Evolutionary conservation across 2,888 invertebrate genomes (phyloP), one percentile per base, ranked within the genome.

Genomic region (Argynnis bischoffii): DNA sequence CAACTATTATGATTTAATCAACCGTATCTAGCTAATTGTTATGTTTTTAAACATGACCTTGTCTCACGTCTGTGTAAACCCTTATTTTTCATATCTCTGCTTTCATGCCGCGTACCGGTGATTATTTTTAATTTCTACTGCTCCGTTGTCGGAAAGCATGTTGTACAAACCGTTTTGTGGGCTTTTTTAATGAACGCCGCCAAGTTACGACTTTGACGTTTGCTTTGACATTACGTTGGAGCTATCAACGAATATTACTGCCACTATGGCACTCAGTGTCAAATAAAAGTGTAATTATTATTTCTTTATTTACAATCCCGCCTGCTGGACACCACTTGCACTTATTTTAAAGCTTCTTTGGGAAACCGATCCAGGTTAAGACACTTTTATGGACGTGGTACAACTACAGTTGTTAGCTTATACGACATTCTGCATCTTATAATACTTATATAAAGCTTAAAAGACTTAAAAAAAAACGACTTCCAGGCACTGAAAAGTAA

Each of bases 91-190:
- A 89, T 89, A 87, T 87, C 85, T 85, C 81, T 78, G 82, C 79
- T 84, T 84, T 82, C 86, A 83, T 81, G 79, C 79, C 80, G 77
- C 79, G 77, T 77, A 70, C 69, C 78, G 76, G 78, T 82, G 83
- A 89, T 91, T 87, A 89, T 80, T 89, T 90, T 90, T 89, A 89
- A 88, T 89, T 85, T 81, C 81, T 79, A 82, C 83, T 81, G 81
- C 85, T 82, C 81, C 78, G 78, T 78, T 79, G 79, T 80, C 83
- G 79, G 82, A 83, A 85, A 81, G 78, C 84, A 80, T 84, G 85
- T 85, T 81, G 78, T 81, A 83, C 82, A 83, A 87, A 86, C 80
- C 81, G 81, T 80, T 84, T 82, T 83, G 80, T 76, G 78, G 79
- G 67, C 74, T 71, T 81, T 84, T 83, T 86, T 84, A 87, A 87